A percentile compares a stretch with the other conserved stretches of the same genome.
Conservation (phyloP, 2,113 vertebrate genomes). For the Cisticola juncidis region DNA sequence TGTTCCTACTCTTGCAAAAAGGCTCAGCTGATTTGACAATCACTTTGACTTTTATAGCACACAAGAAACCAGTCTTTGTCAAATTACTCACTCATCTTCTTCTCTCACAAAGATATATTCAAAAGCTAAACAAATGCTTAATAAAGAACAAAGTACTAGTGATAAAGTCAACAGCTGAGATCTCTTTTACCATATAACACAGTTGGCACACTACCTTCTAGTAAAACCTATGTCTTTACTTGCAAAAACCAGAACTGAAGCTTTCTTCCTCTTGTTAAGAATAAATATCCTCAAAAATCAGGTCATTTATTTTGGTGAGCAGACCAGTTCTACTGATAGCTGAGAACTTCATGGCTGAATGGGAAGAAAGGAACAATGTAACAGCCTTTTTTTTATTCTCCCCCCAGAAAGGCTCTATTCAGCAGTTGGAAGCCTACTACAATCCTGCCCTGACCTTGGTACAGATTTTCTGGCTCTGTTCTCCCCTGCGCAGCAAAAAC, state of each 20-base stretch:
- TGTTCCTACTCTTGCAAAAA: background rate
- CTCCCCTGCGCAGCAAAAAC: background rate
- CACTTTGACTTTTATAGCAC: background rate
- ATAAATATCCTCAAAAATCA: background rate
- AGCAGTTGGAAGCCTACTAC: background rate
- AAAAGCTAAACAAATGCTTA: background rate
- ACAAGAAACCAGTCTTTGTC: background rate
- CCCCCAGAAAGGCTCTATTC: background rate
- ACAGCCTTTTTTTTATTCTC: background rate
- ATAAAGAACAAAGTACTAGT: background rate
- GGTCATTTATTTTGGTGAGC: background rate
- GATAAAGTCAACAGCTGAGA: background rate
- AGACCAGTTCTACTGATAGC: background rate
- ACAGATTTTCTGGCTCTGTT: slow-evolving; percentile 14
- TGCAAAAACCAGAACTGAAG: background rate
- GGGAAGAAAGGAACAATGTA: background rate
- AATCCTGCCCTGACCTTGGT: slow-evolving; percentile 20
- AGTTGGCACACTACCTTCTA: background rate
- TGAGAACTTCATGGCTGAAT: background rate
- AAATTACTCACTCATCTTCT: background rate
- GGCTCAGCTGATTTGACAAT: background rate
- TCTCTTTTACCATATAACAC: background rate
- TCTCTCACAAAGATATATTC: background rate
- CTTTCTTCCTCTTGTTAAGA: background rate
- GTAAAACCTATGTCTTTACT: background rate